Evolutionary conservation across 2,113 vertebrate species (phyloP).

Genomic region (Crypturellus undulatus): DNA sequence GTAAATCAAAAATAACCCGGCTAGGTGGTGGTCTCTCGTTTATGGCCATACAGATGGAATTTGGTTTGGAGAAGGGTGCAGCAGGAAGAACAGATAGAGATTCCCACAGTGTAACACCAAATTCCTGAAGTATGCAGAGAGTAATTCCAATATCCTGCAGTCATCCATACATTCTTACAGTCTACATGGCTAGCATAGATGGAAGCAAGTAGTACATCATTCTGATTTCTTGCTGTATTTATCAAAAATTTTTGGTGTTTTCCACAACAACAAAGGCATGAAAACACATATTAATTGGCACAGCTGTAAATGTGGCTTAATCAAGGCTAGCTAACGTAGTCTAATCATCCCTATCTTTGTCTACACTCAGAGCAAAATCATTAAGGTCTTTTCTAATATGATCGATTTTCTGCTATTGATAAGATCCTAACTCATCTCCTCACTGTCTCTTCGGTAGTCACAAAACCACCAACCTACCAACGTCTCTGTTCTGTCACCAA

Average conservation of each 20-base stretch:
- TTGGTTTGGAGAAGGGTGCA: not conserved
- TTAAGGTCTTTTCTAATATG: not conserved
- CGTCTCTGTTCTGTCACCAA: not conserved
- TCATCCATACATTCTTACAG: not conserved
- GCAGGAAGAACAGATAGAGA: not conserved
- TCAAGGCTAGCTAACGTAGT: not conserved
- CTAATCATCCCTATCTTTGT: not conserved
- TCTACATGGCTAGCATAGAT: not conserved
- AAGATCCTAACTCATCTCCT: not conserved
- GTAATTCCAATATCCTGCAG: not conserved
- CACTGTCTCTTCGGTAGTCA: not conserved
- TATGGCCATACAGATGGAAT: not conserved
- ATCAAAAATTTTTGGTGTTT: not conserved
- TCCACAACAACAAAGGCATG: not conserved
- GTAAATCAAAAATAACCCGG: slow-evolving; percentile 9
- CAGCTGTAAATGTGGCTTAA: not conserved
- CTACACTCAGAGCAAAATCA: not conserved
- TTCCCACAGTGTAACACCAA: not conserved
- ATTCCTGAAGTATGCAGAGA: not conserved
- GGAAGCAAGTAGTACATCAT: not conserved
- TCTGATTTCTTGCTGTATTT: not conserved
- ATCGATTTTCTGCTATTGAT: not conserved
- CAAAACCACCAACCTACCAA: not conserved
- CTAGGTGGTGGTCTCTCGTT: not conserved
- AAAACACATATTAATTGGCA: not conserved